phyloP scores from a whole-genome alignment of 2,113 vertebrate genomes.

The Hystrix brachyura region DNA sequence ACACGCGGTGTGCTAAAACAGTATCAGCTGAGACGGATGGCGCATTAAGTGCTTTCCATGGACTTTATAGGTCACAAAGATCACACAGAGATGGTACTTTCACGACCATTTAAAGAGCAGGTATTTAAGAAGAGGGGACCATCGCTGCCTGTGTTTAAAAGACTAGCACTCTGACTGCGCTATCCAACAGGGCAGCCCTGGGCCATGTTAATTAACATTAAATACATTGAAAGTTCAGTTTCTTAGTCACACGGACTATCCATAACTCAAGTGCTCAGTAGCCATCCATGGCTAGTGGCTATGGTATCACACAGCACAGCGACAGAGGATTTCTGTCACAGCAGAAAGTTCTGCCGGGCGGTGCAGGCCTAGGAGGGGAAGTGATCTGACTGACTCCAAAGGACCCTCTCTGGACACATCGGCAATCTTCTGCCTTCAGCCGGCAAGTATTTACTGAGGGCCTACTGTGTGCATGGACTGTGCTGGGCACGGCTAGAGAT shows the following conservation, averaged over 20 bases:
- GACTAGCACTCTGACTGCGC: fast-evolving
- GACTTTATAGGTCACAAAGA: not conserved
- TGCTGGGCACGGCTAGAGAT: not conserved
- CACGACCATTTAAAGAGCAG: not conserved
- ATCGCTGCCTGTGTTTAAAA: not conserved
- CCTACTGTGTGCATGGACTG: not conserved
- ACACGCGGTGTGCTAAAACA: not conserved
- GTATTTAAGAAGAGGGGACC: not conserved
- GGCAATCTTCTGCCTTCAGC: not conserved
- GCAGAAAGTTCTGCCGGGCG: not conserved
- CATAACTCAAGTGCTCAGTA: not conserved
- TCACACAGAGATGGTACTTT: not conserved
- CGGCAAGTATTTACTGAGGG: fast-evolving
- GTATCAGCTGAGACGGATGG: not conserved
- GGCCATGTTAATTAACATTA: not conserved
- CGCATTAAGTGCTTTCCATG: not conserved
- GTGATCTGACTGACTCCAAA: not conserved
- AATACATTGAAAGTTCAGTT: not conserved
- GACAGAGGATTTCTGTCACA: fast-evolving
- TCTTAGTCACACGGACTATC: fast-evolving
- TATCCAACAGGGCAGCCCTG: not conserved
- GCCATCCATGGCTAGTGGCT: not conserved
- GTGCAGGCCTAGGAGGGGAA: fast-evolving
- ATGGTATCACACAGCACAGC: fast-evolving
- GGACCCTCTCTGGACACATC: not conserved